Conservation (phyloP, 2,113 vertebrate species). For the Piprites chloris region DNA sequence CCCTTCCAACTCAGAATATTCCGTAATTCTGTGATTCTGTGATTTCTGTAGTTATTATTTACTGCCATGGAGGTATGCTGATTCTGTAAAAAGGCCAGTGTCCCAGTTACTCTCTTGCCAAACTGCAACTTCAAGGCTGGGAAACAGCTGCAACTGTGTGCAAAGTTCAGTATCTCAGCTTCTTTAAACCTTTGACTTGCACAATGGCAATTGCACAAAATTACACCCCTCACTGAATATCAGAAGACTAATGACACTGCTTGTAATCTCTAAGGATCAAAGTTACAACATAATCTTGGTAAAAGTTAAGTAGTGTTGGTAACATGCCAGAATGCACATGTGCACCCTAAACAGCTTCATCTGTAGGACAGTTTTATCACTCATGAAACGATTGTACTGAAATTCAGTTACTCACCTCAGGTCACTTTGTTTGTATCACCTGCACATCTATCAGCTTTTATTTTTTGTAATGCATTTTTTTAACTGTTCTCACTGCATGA, state of each 20-base stretch:
- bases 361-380: not conserved
- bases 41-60: not conserved
- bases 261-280: constrained; percentile 33
- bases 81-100: not conserved
- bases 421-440: not conserved
- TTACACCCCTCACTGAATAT: not conserved
- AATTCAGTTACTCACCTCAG: not conserved
- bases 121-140: not conserved
- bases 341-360: not conserved
- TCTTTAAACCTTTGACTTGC: constrained; percentile 10
- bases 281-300: not conserved
- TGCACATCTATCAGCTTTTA: not conserved
- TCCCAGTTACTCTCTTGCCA: not conserved
- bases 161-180: not conserved
- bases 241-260: constrained; percentile 9
- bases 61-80: not conserved
- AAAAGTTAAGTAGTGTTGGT: not conserved
- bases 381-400: not conserved
- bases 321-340: not conserved
- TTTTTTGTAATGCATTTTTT: not conserved
- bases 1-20: too few relatives aligned
- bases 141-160: not conserved
- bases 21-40: too few relatives aligned
- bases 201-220: not conserved
- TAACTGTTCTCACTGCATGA: not conserved